These are phyloP conservation scores for Coptodon bakossiorum DNA, from an alignment of 2,113 vertebrate species.

Conservation along the genomic window DNA sequence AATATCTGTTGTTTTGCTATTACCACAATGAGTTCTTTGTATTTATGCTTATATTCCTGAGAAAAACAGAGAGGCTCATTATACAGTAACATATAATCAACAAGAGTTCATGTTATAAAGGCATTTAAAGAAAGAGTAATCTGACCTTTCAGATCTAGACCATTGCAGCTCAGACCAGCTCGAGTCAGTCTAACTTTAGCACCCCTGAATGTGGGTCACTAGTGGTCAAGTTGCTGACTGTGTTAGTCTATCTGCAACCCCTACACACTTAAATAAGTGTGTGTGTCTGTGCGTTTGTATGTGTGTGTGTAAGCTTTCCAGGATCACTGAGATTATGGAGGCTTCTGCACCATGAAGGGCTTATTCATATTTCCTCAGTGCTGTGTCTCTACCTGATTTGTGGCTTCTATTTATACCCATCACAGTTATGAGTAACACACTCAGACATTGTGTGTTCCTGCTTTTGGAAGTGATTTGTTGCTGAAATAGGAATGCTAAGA, in stretches of 20 bases:
- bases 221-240: background rate
- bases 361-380: background rate
- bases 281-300: background rate
- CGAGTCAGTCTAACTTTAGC: constrained; percentile 39
- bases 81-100: background rate
- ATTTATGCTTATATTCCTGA: background rate
- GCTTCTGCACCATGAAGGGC: background rate
- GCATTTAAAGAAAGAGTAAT: background rate
- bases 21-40: background rate
- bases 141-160: constrained; percentile 9
- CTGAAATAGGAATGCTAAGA: background rate
- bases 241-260: background rate
- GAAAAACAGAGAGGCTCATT: background rate
- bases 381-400: background rate
- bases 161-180: background rate
- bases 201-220: constrained; percentile 24
- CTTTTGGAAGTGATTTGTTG: background rate
- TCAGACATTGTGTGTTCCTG: background rate
- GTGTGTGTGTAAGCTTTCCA: background rate
- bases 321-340: background rate
- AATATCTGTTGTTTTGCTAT: background rate
- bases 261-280: background rate
- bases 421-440: background rate
- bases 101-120: background rate
- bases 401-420: background rate